A percentile compares a stretch with the other conserved stretches of the same genome.
These are phyloP conservation scores for Sardina pilchardus DNA, from an alignment of 2,113 vertebrate species.

Conservation along the genomic window DNA sequence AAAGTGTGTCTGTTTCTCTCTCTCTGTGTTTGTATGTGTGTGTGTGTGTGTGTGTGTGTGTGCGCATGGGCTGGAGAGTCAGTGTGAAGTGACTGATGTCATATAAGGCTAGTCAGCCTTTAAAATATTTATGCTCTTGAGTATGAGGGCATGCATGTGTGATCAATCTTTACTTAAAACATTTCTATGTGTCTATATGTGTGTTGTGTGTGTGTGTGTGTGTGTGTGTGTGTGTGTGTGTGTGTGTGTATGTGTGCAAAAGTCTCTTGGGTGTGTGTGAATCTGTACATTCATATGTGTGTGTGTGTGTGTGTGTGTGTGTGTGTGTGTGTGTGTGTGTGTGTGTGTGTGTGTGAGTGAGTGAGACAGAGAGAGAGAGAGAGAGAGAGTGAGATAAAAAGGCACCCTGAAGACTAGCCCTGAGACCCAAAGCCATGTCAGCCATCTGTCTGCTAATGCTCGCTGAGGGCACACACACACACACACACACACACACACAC, in stretches of 20 bases:
- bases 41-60: neutral
- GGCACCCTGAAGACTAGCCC: neutral
- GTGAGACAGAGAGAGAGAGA: too few relatives aligned
- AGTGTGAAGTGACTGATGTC: neutral
- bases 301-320: too few relatives aligned
- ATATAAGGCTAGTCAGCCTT: neutral
- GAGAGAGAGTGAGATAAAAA: neutral
- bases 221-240: neutral
- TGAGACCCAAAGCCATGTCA: neutral
- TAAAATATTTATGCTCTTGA: neutral
- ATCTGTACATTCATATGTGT: neutral
- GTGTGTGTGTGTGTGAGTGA: neutral
- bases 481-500: neutral
- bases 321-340: too few relatives aligned
- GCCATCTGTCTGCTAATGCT: neutral
- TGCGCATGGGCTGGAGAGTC: too few relatives aligned
- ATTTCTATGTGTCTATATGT: neutral
- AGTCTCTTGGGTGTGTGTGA: neutral
- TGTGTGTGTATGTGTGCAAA: neutral
- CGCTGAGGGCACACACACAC: slow-evolving; percentile 11
- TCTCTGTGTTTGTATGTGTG: neutral
- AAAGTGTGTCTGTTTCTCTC: neutral
- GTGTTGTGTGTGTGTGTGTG: neutral
- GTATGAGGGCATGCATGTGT: neutral
- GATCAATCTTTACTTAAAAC: neutral